Conservation (phyloP, 2,113 vertebrate species). For the Eulemur macaco region DNA sequence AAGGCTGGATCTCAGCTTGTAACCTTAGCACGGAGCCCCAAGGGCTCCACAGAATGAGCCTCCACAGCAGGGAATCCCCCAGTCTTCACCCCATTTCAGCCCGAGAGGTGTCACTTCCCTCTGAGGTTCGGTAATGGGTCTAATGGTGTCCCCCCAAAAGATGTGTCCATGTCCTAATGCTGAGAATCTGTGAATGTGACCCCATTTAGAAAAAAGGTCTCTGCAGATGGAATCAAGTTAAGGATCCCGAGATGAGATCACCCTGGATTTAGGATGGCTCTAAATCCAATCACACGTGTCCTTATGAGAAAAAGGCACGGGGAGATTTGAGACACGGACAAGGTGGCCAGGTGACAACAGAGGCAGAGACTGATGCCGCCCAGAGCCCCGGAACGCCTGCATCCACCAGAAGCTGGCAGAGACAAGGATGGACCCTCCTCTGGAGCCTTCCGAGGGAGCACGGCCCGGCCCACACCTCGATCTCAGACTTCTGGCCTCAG, state of each 20-base stretch:
- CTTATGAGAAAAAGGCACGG: background rate
- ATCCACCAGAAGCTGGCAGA: background rate
- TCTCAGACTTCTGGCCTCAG: background rate
- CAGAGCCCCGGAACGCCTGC: rapidly evolving
- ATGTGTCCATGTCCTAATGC: background rate
- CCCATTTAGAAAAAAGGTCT: background rate
- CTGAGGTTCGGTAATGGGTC: background rate
- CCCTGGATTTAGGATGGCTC: background rate
- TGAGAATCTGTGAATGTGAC: background rate
- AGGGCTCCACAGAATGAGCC: background rate
- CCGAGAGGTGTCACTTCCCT: background rate
- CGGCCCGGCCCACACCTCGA: background rate
- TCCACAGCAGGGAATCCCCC: background rate
- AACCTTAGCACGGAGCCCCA: background rate
- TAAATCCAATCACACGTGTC: background rate
- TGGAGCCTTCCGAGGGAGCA: rapidly evolving
- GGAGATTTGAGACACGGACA: too few relatives aligned
- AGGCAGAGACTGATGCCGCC: background rate
- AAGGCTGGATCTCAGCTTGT: background rate
- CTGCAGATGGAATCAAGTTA: background rate
- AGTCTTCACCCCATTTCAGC: background rate
- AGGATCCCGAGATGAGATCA: background rate
- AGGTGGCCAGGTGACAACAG: too few relatives aligned
- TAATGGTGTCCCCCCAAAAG: background rate
- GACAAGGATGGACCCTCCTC: background rate